Base-by-base conservation (phyloP, 1,140 invertebrate species). In the Lasaia peninsularis region DNA sequence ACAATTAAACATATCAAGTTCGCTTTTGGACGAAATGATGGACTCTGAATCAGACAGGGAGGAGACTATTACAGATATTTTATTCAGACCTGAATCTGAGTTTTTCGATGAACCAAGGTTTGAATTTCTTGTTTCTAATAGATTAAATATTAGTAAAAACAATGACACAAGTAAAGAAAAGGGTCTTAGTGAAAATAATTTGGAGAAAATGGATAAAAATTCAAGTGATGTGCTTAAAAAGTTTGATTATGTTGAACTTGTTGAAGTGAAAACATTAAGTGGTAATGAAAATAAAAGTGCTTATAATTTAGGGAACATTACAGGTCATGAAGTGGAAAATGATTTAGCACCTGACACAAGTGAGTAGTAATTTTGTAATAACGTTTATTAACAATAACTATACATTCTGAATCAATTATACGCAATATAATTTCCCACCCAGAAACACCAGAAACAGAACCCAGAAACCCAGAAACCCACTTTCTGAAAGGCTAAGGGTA, bases 331-430 rank as follows among this genome's bases (percentile, higher is more conserved):
- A 32, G 71, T 88, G 7, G 86, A 88, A n/a, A 83, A 87, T n/a
- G 86, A 88, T 33, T 37, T 81, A 14, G 86, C 81, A 1, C 86
- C 86, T 21, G 86, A 88, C 65, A 86, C 86, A 73, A 86, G 86
- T 88, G 75, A 88, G 86, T 88, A 75, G 76, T 54, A 44, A 60
- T 57, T 54, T 35, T 44, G 60, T 44, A 20, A 2, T 28, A 7
- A n/a, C n/a, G n/a, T n/a, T 28, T 28, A 7, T 28, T 6, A 28
- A 28, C 24, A 28, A 7, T 28, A 5, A 28, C 24, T 28, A 28
- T 28, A 2, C 8, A 28, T 28, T 7, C 24, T 28, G 24, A 6
- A 0, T 28, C 1, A 28, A 4, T 28, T 28, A 2, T 2, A 4
- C 5, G 5, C 24, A 28, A 28, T 4, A 2, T 28, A n/a, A n/a